Conservation (phyloP, 1,140 invertebrate genomes). For the Hypothenemus hampei region DNA sequence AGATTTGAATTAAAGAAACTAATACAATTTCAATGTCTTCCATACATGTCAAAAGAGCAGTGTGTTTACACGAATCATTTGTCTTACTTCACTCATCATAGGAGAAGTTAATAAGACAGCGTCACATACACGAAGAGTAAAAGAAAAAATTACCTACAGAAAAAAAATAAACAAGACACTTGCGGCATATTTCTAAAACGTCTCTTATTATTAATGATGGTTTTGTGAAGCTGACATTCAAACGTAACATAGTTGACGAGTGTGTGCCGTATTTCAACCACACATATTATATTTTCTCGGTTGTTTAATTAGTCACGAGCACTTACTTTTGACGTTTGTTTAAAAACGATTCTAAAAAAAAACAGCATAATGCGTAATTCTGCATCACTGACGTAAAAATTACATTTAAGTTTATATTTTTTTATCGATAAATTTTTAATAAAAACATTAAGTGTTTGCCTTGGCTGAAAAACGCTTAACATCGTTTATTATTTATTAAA, state of each 20-base stretch:
- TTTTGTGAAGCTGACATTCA: constrained; percentile 19
- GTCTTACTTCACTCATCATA: constrained; percentile 20
- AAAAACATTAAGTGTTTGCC: too few relatives aligned
- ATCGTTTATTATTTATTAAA: too few relatives aligned
- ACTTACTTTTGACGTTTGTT: constrained; percentile 9
- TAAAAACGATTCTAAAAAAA: too few relatives aligned
- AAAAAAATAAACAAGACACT: constrained; percentile 16
- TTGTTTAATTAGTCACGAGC: constrained; percentile 14
- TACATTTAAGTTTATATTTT: too few relatives aligned
- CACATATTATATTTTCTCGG: constrained; percentile 6
- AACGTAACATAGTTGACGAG: constrained; percentile 18
- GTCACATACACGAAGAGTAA: constrained; percentile 12
- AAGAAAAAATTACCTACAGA: constrained; percentile 13
- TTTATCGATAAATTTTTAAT: too few relatives aligned
- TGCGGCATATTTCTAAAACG: constrained; percentile 21
- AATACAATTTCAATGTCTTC: too few relatives aligned
- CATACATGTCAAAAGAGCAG: too few relatives aligned
- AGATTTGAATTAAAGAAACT: too few relatives aligned
- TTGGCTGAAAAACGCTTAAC: too few relatives aligned
- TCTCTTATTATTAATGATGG: constrained; percentile 18
- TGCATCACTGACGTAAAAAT: too few relatives aligned
- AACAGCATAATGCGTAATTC: too few relatives aligned
- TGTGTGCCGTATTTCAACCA: constrained; percentile 6
- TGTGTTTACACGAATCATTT: constrained; percentile 14
- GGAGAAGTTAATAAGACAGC: constrained; percentile 18